phyloP scores from a whole-genome alignment of 2,797 vertebrate species.

The Scarus forsteni region DNA sequence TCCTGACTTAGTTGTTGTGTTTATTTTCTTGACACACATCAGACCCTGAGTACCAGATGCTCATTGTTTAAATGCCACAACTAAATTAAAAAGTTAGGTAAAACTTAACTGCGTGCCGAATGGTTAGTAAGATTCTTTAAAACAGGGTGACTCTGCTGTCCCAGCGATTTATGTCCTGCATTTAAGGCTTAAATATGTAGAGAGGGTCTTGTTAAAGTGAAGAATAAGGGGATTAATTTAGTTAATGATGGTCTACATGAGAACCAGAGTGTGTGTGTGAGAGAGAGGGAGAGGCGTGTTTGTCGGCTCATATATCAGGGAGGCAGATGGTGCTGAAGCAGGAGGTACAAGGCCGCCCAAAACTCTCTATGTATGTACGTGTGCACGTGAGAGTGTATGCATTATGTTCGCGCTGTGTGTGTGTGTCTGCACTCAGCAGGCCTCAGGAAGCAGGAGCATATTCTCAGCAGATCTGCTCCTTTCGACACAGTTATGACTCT shows the following conservation, averaged over 20 bases:
- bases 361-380: slow-evolving; percentile 13
- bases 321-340: slow-evolving; percentile 67
- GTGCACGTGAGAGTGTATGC: slow-evolving; percentile 16
- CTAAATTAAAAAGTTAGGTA: too few species aligned
- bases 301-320: slow-evolving; percentile 33
- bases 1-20: too few species aligned
- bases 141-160: neutral
- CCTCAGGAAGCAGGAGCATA: slow-evolving; percentile 79
- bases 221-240: neutral
- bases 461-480: slow-evolving; percentile 80
- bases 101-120: neutral
- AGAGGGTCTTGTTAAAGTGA: neutral
- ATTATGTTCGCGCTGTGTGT: slow-evolving; percentile 3
- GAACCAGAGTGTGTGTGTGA: neutral
- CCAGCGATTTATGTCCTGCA: neutral
- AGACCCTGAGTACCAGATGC: too few species aligned
- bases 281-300: neutral
- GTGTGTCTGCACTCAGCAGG: slow-evolving; percentile 54
- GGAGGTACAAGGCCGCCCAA: slow-evolving; percentile 54
- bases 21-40: too few species aligned
- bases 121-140: neutral
- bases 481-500: slow-evolving; percentile 43
- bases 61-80: too few species aligned
- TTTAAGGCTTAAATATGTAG: neutral
- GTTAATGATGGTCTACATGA: slow-evolving; percentile 1